Conservation (phyloP, 2,888 invertebrate genomes). For the Melinopterus prodromus region DNA sequence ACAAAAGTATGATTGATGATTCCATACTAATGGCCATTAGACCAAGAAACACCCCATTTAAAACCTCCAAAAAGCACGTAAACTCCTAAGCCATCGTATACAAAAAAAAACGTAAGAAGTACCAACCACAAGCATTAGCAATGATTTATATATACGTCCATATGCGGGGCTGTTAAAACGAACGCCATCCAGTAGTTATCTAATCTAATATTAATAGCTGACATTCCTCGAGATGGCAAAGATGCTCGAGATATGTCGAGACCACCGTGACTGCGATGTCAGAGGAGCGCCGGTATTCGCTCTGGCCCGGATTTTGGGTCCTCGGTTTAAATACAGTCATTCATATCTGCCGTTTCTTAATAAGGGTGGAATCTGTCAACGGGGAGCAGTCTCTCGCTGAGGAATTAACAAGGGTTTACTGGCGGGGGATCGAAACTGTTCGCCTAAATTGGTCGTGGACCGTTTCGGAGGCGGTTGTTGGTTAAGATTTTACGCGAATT, state of each 20-base stretch:
- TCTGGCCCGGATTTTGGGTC: not conserved
- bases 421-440: not conserved
- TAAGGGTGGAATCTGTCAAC: slow-evolving; percentile 34
- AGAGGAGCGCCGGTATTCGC: not conserved
- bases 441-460: not conserved
- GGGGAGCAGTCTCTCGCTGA: slow-evolving; percentile 17
- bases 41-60: too few relatives aligned
- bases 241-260: not conserved
- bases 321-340: slow-evolving; percentile 23
- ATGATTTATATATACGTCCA: not conserved
- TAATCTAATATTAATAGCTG: slow-evolving; percentile 4
- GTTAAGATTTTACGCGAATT: too few relatives aligned
- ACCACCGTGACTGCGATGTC: not conserved
- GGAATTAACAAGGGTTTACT: slow-evolving; percentile 33
- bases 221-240: not conserved
- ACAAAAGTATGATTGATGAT: too few relatives aligned
- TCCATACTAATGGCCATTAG: too few relatives aligned
- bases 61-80: not conserved
- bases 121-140: not conserved
- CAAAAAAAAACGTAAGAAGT: not conserved
- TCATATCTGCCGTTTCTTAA: slow-evolving; percentile 30
- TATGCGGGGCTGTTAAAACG: not conserved
- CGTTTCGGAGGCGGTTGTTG: too few relatives aligned
- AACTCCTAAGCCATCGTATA: not conserved
- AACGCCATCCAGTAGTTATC: not conserved